Evolutionary conservation across 2,888 invertebrate genomes (phyloP).

Genomic region (Lordiphosa fenestrarum): DNA sequence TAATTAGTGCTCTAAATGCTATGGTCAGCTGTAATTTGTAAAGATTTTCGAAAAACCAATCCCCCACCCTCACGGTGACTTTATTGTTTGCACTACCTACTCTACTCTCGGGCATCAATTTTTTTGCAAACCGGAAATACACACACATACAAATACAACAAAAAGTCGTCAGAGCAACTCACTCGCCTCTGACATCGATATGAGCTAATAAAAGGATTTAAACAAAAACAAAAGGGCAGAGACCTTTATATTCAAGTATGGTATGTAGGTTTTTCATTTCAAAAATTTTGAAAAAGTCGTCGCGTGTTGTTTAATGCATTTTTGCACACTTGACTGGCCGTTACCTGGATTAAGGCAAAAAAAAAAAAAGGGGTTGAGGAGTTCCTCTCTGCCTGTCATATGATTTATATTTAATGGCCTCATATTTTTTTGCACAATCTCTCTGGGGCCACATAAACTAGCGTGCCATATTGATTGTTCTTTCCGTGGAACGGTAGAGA

Average conservation of each 20-base stretch:
- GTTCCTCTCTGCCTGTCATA: slow-evolving; percentile 40
- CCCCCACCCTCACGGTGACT: slow-evolving; percentile 29
- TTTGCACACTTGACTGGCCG: slow-evolving; percentile 71
- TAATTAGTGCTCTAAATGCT: slow-evolving; percentile 36
- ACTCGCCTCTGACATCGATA: slow-evolving; percentile 57
- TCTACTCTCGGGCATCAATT: neutral
- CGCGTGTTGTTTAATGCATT: slow-evolving; percentile 69
- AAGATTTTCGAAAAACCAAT: slow-evolving; percentile 4
- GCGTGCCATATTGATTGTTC: slow-evolving; percentile 42
- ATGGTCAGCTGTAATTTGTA: slow-evolving; percentile 36
- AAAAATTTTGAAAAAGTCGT: slow-evolving; percentile 45
- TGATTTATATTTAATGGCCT: slow-evolving; percentile 73
- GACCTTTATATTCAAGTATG: slow-evolving; percentile 41
- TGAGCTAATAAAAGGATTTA: slow-evolving; percentile 66
- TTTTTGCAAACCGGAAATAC: slow-evolving; percentile 51
- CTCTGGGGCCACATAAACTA: slow-evolving; percentile 53
- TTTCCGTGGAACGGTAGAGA: slow-evolving; percentile 6
- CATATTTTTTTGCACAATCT: slow-evolving; percentile 56
- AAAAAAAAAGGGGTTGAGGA: slow-evolving; percentile 35
- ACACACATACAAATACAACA: slow-evolving; percentile 17
- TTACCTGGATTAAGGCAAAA: slow-evolving; percentile 22
- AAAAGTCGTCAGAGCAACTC: slow-evolving; percentile 27
- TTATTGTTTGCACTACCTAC: slow-evolving; percentile 2
- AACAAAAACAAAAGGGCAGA: slow-evolving; percentile 56
- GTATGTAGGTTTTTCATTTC: slow-evolving; percentile 37